A percentile compares a stretch with the other conserved stretches of the same genome.
Conservation (phyloP, 37 sponge, comb jelly and placozoan species). For the Mnemiopsis leidyi region DNA sequence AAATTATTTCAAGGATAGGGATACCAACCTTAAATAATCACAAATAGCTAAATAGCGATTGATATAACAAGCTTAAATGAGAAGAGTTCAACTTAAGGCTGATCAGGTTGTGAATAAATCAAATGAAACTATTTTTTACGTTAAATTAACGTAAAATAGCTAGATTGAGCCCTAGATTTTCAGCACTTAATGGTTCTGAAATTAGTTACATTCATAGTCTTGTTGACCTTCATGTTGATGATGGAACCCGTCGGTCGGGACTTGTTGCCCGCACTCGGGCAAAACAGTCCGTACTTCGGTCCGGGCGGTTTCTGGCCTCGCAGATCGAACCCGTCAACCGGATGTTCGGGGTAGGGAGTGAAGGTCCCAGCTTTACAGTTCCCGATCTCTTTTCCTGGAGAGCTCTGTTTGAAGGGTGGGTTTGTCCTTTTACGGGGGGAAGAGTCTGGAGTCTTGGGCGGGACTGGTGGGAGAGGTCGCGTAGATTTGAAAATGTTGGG, state of each 20-base stretch:
- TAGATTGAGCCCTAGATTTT: too few relatives aligned
- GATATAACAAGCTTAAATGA: too few relatives aligned
- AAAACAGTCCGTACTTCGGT: slow-evolving; percentile 74
- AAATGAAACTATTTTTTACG: too few relatives aligned
- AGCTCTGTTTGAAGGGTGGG: slow-evolving; percentile 90
- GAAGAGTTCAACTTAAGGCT: too few relatives aligned
- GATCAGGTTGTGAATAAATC: too few relatives aligned
- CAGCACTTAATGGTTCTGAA: neutral
- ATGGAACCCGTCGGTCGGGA: slow-evolving; percentile 73
- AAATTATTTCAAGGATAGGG: too few relatives aligned
- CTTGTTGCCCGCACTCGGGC: slow-evolving; percentile 80
- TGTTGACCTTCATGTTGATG: slow-evolving; percentile 72
- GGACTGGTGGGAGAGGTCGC: slow-evolving; percentile 47
- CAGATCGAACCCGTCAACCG: slow-evolving; percentile 70
- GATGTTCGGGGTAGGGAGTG: slow-evolving; percentile 87
- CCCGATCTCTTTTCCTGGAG: slow-evolving; percentile 82
- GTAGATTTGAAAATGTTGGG: slow-evolving; percentile 61
- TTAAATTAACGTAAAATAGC: too few relatives aligned
- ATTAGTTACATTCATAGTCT: neutral
- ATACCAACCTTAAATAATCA: too few relatives aligned
- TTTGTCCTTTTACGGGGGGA: slow-evolving; percentile 67
- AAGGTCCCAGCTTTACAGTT: slow-evolving; percentile 95
- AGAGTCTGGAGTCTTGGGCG: slow-evolving; percentile 13
- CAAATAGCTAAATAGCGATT: too few relatives aligned
- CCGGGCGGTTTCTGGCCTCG: slow-evolving; percentile 17